These are phyloP conservation scores for Chionodraco myersi DNA, from an alignment of 2,113 vertebrate species.

Conservation along the genomic window DNA sequence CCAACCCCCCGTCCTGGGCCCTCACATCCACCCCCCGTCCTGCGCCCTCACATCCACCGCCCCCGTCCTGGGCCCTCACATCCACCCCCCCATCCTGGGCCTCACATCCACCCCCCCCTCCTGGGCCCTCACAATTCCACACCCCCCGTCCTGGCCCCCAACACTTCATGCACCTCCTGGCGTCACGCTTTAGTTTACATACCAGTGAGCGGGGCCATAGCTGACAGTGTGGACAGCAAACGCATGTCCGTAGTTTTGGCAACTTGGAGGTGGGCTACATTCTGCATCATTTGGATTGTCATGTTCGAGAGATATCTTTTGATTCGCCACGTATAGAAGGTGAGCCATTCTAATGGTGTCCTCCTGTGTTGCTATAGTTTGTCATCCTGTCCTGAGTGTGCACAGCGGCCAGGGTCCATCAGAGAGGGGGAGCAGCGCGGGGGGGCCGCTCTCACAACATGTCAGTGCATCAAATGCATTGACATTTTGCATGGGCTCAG, in stretches of 20 bases:
- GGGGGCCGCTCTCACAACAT: slow-evolving; percentile 34
- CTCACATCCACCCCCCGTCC: no score
- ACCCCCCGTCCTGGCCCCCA: neutral
- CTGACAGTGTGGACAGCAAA: slow-evolving; percentile 21
- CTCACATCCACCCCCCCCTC: no score
- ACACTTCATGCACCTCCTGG: slow-evolving; percentile 41
- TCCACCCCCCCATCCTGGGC: no score
- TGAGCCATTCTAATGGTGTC: no score
- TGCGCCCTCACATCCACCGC: no score
- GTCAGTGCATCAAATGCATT: slow-evolving; percentile 39
- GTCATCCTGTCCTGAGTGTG: neutral
- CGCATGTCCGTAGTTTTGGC: slow-evolving; percentile 10
- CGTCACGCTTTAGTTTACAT: slow-evolving; percentile 37
- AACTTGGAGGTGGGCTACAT: neutral
- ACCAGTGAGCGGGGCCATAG: slow-evolving; percentile 23
- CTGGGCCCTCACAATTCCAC: no score
- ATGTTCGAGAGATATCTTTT: no score
- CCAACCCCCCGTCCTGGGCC: no score
- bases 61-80: no score
- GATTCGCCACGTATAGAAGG: no score
- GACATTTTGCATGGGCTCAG: slow-evolving; percentile 56
- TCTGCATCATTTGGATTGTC: neutral
- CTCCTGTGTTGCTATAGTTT: neutral
- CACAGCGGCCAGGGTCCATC: neutral
- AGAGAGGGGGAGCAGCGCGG: slow-evolving; percentile 1